These are phyloP conservation scores for Thunnus maccoyii DNA, from an alignment of 2,113 vertebrate genomes.

Conservation along the genomic window DNA sequence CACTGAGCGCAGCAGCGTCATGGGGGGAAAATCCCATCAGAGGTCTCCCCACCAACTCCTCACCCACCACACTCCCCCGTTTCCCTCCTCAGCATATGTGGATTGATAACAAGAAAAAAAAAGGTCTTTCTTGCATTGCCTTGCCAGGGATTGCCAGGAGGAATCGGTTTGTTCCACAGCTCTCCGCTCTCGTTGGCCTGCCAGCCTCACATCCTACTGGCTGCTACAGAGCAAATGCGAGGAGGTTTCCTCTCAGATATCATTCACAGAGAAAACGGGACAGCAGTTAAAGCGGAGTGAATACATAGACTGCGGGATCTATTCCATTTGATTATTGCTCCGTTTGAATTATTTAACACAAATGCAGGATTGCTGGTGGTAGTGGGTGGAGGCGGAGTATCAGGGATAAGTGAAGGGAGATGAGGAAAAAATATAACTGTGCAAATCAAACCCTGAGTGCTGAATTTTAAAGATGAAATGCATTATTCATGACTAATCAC, in stretches of 20 bases:
- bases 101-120: constrained; percentile 51
- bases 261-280: constrained; percentile 51
- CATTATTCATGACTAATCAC: constrained; percentile 81
- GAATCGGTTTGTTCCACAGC: constrained; percentile 72
- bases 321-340: constrained; percentile 69
- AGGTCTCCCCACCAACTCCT: constrained; percentile 26
- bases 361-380: constrained; percentile 55
- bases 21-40: constrained; percentile 61
- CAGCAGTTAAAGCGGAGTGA: constrained; percentile 51
- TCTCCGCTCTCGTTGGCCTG: constrained; percentile 38
- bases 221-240: constrained; percentile 31
- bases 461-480: constrained; percentile 74
- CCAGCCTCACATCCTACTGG: constrained; percentile 42
- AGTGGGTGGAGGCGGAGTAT: constrained; percentile 47
- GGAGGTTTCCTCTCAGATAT: constrained; percentile 49
- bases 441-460: constrained; percentile 71
- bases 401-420: constrained; percentile 50
- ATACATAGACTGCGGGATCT: constrained; percentile 54
- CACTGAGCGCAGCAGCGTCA: constrained; percentile 61
- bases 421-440: constrained; percentile 67
- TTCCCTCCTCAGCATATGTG: constrained; percentile 62
- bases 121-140: constrained; percentile 24
- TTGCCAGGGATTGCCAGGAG: constrained; percentile 58
- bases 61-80: constrained; percentile 43
- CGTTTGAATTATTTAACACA: constrained; percentile 75